Evolutionary conservation across 2,113 vertebrate genomes (phyloP).

Genomic region (Otolemur garnettii): DNA sequence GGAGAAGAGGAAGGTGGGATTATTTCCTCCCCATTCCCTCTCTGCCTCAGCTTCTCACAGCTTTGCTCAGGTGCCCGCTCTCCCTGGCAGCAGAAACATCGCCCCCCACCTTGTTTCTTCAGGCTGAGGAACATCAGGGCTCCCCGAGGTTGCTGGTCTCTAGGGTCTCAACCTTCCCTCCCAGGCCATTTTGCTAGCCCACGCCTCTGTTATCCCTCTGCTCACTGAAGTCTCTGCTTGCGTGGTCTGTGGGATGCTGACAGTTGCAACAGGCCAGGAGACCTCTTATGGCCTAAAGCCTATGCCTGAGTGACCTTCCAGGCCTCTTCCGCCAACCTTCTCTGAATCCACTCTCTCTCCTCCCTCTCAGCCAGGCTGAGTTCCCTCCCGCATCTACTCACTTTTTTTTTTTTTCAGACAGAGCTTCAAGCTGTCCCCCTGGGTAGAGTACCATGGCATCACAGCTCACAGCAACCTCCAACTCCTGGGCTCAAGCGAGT

Average conservation of each 20-base stretch:
- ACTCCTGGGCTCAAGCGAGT: no score
- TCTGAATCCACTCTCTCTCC: no score
- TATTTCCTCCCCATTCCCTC: background rate
- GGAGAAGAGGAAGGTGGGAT: no score
- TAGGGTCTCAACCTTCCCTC: background rate
- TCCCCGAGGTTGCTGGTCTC: background rate
- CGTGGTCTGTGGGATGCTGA: background rate
- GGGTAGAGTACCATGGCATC: no score
- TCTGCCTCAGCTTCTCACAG: background rate
- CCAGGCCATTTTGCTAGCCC: background rate
- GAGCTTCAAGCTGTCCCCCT: no score
- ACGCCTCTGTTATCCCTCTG: background rate
- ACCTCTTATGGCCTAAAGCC: background rate
- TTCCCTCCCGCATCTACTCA: fast-evolving
- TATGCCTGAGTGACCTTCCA: background rate
- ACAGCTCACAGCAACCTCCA: no score
- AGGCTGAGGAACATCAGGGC: background rate
- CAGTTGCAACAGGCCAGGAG: background rate
- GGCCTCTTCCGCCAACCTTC: fast-evolving
- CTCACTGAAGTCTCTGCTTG: background rate
- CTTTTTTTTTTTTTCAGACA: background rate
- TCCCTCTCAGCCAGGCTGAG: background rate
- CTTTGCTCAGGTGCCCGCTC: background rate
- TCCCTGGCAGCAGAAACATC: background rate
- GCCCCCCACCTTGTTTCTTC: background rate